These are phyloP conservation scores for Temnothorax curvispinosus DNA, from an alignment of 1,140 invertebrate genomes.

Conservation along the genomic window DNA sequence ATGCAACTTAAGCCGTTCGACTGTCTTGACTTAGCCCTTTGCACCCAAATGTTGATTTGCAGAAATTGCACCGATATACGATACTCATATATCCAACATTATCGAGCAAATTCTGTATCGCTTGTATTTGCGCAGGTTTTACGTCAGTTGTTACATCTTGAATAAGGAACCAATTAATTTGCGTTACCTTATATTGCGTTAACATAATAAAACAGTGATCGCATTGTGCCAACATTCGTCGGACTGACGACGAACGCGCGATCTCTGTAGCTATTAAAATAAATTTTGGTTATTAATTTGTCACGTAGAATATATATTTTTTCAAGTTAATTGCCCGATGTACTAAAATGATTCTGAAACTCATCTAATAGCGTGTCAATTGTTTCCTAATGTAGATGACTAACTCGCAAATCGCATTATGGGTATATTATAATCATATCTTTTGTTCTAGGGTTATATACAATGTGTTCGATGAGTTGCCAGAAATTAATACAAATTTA, in stretches of 20 bases:
- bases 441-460: neutral
- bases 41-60: constrained; percentile 24
- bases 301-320: neutral
- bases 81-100: neutral
- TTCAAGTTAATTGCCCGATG: neutral
- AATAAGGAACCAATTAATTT: neutral
- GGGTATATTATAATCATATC: neutral
- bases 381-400: neutral
- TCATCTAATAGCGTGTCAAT: neutral
- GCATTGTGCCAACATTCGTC: neutral
- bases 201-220: neutral
- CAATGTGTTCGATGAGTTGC: neutral
- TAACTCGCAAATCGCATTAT: neutral
- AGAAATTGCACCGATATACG: constrained; percentile 32
- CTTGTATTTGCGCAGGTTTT: neutral
- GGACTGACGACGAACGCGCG: neutral
- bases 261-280: neutral
- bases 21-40: constrained; percentile 17
- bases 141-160: neutral
- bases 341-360: neutral
- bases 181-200: neutral
- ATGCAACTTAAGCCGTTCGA: neutral
- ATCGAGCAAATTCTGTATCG: neutral
- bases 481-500: neutral
- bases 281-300: neutral